phyloP scores from a whole-genome alignment of 2,113 vertebrate species.

The Lepus americanus region DNA sequence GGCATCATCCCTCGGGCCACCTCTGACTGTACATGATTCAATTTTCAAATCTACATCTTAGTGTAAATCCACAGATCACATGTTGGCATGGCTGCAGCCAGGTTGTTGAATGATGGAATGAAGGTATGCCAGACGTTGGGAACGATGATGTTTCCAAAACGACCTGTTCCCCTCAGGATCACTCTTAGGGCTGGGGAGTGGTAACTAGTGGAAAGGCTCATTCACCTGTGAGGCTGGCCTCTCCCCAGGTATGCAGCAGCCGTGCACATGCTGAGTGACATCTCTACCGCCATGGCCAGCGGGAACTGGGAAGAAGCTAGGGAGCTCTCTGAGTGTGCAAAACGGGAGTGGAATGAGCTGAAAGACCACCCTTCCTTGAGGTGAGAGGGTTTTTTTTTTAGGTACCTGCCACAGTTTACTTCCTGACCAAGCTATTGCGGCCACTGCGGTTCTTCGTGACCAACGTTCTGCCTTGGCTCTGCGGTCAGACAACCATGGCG shows the following conservation, averaged over 20 bases:
- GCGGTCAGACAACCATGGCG: not conserved
- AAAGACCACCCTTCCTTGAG: slow-evolving; percentile 89
- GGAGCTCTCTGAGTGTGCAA: slow-evolving; percentile 88
- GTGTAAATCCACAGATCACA: not conserved
- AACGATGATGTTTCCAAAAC: too few relatives aligned
- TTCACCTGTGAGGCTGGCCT: not conserved
- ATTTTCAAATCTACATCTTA: not conserved
- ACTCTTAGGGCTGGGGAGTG: not conserved
- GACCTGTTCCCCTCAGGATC: not conserved
- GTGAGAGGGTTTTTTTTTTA: slow-evolving; percentile 62
- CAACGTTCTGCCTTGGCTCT: not conserved
- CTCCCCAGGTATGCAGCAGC: slow-evolving; percentile 91
- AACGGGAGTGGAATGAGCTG: slow-evolving; percentile 89
- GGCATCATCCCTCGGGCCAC: not conserved
- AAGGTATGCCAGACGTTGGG: not conserved
- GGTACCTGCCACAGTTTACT: not conserved
- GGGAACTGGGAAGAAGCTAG: slow-evolving; percentile 93
- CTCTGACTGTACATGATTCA: not conserved
- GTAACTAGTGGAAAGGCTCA: not conserved
- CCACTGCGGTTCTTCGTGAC: not conserved
- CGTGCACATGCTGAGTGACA: slow-evolving; percentile 89
- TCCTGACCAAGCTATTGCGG: not conserved
- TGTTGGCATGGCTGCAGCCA: not conserved
- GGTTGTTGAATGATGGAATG: not conserved
- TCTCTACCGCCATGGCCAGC: slow-evolving; percentile 89